These are phyloP conservation scores for Macheiramphus alcinus DNA, from an alignment of 2,113 vertebrate species.

Conservation along the genomic window DNA sequence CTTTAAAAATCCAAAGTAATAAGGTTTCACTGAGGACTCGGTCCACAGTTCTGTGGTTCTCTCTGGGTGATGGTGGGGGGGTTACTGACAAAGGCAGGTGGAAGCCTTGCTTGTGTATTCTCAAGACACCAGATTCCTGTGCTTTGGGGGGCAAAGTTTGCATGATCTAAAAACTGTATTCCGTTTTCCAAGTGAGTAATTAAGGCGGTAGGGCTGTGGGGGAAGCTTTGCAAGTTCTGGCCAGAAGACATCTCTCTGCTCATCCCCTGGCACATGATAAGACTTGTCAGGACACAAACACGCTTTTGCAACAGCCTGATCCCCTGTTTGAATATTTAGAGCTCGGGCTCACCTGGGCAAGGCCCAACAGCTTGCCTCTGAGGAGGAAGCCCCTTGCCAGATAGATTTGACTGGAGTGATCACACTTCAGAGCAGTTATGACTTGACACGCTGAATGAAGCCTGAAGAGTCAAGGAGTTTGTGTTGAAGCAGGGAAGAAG, in stretches of 20 bases:
- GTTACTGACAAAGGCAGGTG: neutral
- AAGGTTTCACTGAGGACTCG: neutral
- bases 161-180: neutral
- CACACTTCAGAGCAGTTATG: neutral
- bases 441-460: neutral
- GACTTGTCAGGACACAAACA: slow-evolving; percentile 53
- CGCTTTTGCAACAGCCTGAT: slow-evolving; percentile 52
- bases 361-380: neutral
- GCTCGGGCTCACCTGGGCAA: slow-evolving; percentile 34
- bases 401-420: neutral
- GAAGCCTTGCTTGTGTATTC: neutral
- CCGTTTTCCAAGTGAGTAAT: neutral
- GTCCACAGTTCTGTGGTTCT: neutral
- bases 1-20: neutral
- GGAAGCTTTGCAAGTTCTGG: slow-evolving; percentile 14
- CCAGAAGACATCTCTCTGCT: slow-evolving; percentile 1
- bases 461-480: neutral
- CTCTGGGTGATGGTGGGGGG: neutral
- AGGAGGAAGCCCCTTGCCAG: neutral
- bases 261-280: slow-evolving; percentile 26
- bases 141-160: neutral
- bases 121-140: neutral
- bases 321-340: slow-evolving; percentile 24
- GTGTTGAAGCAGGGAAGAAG: neutral
- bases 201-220: neutral